Percentiles rank a stretch among this genome's conserved stretches.
These are phyloP conservation scores for Coleophora deauratella DNA, from an alignment of 2,888 invertebrate genomes.

Conservation along the genomic window DNA sequence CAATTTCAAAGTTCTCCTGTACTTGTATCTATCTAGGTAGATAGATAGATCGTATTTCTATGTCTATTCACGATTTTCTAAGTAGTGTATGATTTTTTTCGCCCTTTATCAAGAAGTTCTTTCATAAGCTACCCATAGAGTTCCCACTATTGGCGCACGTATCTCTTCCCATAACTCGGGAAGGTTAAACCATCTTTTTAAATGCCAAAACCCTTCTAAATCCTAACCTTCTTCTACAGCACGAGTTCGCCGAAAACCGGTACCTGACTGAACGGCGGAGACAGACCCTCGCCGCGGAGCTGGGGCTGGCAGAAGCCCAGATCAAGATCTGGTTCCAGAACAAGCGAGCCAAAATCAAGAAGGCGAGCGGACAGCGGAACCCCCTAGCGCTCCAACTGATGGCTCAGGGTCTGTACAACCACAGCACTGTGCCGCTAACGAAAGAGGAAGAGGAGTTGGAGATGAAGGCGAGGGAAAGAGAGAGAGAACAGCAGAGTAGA, in stretches of 20 bases:
- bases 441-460: conserved; percentile 49
- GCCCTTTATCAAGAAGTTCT: too few species aligned
- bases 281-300: conserved; percentile 89
- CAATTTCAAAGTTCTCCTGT: too few species aligned
- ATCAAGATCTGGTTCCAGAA: conserved; percentile 99
- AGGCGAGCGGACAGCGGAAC: conserved; percentile 88
- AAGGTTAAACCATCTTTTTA: too few species aligned
- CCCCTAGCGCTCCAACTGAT: conserved; percentile 91
- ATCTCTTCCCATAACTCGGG: too few species aligned
- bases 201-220: too few species aligned
- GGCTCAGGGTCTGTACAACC: conserved; percentile 96
- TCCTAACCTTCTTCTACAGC: conserved; percentile 48
- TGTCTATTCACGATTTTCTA: too few species aligned
- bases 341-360: conserved; percentile 97
- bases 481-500: conserved; percentile 52
- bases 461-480: conserved; percentile 60
- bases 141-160: too few species aligned
- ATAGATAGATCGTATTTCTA: too few species aligned
- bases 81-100: too few species aligned
- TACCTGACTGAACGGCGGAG: conserved; percentile 94
- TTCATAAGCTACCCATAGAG: too few species aligned
- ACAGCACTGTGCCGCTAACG: conserved; percentile 16
- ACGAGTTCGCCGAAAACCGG: conserved; percentile 94
- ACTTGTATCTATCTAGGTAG: too few species aligned
- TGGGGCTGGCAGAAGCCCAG: conserved; percentile 96